Conservation (phyloP, 2,888 invertebrate genomes). For the Lasioglossum leucozonium region DNA sequence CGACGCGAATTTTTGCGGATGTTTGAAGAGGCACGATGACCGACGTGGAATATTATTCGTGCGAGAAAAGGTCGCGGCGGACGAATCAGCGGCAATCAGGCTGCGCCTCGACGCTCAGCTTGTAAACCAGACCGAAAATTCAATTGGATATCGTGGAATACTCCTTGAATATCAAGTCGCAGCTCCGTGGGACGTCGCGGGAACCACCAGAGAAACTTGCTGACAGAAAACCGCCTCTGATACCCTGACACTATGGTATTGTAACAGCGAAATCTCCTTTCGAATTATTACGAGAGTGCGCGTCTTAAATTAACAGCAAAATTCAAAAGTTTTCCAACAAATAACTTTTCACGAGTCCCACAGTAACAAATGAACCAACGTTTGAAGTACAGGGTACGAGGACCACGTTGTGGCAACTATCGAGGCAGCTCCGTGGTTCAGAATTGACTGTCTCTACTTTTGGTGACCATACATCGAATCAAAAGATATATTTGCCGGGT, state of each 20-base stretch:
- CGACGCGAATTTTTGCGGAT: constrained; percentile 39
- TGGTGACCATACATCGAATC: not conserved
- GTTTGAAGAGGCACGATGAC: constrained; percentile 73
- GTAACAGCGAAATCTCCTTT: not conserved
- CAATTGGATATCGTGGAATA: constrained; percentile 77
- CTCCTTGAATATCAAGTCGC: constrained; percentile 78
- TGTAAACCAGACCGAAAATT: constrained; percentile 77
- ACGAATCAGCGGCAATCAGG: constrained; percentile 79
- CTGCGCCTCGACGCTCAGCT: constrained; percentile 62
- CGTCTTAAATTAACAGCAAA: not conserved
- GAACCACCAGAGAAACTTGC: constrained; percentile 15
- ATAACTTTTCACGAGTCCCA: not conserved
- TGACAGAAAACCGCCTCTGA: not conserved
- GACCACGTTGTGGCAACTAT: not conserved
- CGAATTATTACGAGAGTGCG: not conserved
- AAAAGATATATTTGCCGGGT: constrained; percentile 31
- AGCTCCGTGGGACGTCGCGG: constrained; percentile 17
- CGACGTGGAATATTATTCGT: constrained; percentile 72
- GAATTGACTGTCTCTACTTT: not conserved
- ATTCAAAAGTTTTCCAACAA: not conserved
- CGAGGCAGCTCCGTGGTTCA: not conserved
- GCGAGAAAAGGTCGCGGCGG: constrained; percentile 74
- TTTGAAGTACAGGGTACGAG: not conserved
- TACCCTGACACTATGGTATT: not conserved
- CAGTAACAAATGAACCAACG: not conserved